phyloP scores from a whole-genome alignment of 2,797 vertebrate species.

The Tarsius wallacei region DNA sequence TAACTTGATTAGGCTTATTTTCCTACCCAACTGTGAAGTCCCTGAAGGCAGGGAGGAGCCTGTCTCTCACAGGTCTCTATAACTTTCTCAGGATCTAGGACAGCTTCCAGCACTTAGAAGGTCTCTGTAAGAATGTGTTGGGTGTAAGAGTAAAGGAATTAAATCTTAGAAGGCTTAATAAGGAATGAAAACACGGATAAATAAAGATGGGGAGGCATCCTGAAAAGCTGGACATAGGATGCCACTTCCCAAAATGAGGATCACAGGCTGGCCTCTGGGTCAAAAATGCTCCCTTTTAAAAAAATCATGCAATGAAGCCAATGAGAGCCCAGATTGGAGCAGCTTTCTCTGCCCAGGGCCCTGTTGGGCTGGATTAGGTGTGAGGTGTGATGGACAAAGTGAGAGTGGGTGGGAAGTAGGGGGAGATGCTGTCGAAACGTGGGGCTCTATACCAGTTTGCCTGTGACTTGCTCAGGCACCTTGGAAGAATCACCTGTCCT shows the following conservation, averaged over 20 bases:
- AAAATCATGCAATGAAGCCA: background rate
- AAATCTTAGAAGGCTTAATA: background rate
- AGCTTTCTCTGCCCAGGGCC: background rate
- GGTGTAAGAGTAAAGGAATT: background rate
- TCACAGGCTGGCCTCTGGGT: background rate
- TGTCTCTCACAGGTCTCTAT: background rate
- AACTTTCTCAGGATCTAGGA: background rate
- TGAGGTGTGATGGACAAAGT: too few relatives aligned
- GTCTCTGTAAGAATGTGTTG: background rate
- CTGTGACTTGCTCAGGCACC: background rate
- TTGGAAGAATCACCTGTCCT: background rate
- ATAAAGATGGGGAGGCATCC: background rate
- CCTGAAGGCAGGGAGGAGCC: background rate
- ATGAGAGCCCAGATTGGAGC: background rate
- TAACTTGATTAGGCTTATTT: background rate
- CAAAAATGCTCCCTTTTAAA: background rate
- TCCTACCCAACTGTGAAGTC: background rate
- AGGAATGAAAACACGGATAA: background rate
- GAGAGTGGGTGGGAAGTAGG: accelerated
- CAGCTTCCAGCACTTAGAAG: background rate
- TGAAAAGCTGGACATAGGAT: background rate
- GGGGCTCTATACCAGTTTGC: background rate
- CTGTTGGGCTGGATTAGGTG: background rate
- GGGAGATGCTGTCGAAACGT: background rate
- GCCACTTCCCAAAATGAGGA: background rate